Base-by-base conservation (phyloP, 2,797 vertebrate genomes). In the Triplophysa yarkandensis region DNA sequence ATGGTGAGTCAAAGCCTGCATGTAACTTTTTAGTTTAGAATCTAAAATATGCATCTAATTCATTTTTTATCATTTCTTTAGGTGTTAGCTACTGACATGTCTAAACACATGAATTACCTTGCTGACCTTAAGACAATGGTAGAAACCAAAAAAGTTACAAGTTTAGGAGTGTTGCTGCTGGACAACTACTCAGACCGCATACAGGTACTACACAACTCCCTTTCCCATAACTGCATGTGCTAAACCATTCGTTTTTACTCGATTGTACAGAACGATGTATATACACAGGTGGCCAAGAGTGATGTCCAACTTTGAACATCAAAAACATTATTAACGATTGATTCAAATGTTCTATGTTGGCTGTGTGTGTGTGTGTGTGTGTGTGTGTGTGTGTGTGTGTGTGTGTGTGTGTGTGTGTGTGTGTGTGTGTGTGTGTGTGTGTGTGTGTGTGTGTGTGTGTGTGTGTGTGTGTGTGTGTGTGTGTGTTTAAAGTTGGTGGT, bases 91-190 rank as follows among this genome's bases (percentile, higher is more conserved):
- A 98, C 96, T 0, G 96, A 98, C 83, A 97, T 98, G 95, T 96
- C 95, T 85, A 98, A 98, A 86, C 95, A 98, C 89, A 98, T 98
- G 95, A 95, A 94, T 83, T 90, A 95, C 73, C 86, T 98, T 85
- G 96, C 94, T 0, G 96, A 96, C 78, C 91, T 98, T 83, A 98
- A 98, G 86, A 97, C 96, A 2, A 97, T 98, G 96, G 96, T 98
- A 83, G 95, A 98, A 88, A 97, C 95, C 27, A 98, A 97, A 88
- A 98, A 97, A 84, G 96, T 98, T 83, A 96, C 96, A 0, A 97
- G 94, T 83, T 88, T 95, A 7, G 95, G 96, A 0, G 95, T 98
- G 68, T 86, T 98, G 78, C 90, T 98, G 86, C 89, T 98, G 68
- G 96, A 98, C 86, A 97, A 97, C 88, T 98, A 98, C 83, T 95